Conservation (phyloP, 2,113 vertebrate species). For the Ctenodactylus gundi region DNA sequence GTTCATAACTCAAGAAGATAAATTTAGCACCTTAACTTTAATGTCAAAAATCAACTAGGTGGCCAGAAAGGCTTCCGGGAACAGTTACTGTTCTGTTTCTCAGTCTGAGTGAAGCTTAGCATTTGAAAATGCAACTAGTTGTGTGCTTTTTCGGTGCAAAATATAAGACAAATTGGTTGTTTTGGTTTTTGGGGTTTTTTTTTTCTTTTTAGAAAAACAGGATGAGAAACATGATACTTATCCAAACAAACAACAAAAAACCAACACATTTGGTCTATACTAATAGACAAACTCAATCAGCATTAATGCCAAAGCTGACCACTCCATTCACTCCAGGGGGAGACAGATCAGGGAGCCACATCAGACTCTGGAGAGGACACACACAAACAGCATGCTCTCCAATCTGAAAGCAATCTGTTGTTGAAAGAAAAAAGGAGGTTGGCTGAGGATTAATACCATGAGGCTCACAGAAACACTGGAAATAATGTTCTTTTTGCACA, state of each 20-base stretch:
- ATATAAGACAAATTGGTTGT: neutral
- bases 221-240: neutral
- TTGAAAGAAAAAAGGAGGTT: neutral
- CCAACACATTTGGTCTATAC: neutral
- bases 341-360: neutral
- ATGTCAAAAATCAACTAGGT: conserved; percentile 16
- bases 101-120: neutral
- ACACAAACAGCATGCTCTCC: neutral
- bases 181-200: too few relatives aligned
- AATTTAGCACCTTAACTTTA: conserved; percentile 17
- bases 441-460: too few relatives aligned
- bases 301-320: neutral
- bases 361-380: neutral
- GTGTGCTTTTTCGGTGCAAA: neutral
- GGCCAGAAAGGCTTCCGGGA: neutral
- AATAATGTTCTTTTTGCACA: neutral
- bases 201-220: conserved; percentile 8
- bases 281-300: neutral
- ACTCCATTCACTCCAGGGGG: neutral
- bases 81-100: neutral
- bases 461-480: neutral
- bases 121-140: neutral
- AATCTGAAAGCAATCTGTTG: neutral
- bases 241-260: neutral
- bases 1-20: conserved; percentile 43